phyloP scores from a whole-genome alignment of 2,113 vertebrate genomes.

The Myotis davidii region DNA sequence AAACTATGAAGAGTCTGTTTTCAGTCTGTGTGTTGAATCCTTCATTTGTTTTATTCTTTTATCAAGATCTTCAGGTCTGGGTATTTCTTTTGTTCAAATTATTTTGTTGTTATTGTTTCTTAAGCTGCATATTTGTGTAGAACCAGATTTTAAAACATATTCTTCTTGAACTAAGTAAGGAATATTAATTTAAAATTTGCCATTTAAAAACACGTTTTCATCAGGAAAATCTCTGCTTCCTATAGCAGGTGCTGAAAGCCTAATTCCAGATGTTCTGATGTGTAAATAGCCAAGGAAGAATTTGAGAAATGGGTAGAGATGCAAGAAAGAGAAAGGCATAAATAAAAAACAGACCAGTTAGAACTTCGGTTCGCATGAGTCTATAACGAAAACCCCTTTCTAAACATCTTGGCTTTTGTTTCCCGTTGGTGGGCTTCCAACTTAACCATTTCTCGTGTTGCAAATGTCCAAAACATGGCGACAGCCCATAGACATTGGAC shows the following conservation, averaged over 20 bases:
- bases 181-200: constrained; percentile 46
- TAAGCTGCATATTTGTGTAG: constrained; percentile 44
- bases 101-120: constrained; percentile 42
- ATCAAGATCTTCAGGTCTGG: constrained; percentile 75
- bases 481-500: neutral
- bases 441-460: constrained; percentile 34
- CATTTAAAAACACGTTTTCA: constrained; percentile 66
- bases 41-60: constrained; percentile 74
- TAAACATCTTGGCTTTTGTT: constrained; percentile 50
- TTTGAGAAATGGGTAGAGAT: constrained; percentile 72
- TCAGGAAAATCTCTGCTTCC: constrained; percentile 52
- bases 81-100: constrained; percentile 74
- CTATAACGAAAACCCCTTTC: constrained; percentile 59
- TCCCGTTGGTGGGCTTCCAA: constrained; percentile 39
- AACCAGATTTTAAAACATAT: constrained; percentile 53
- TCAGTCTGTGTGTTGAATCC: constrained; percentile 76
- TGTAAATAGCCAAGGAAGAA: constrained; percentile 75
- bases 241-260: constrained; percentile 79
- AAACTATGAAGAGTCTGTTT: constrained; percentile 83
- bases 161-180: constrained; percentile 43
- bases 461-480: constrained; percentile 6
- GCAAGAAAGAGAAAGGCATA: constrained; percentile 62
- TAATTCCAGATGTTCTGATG: constrained; percentile 69
- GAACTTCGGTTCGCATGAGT: constrained; percentile 61
- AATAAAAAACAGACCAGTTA: constrained; percentile 66